These are phyloP conservation scores for Pachyseris speciosa DNA, from an alignment of 64 coral and sea anemone species.

Conservation along the genomic window DNA sequence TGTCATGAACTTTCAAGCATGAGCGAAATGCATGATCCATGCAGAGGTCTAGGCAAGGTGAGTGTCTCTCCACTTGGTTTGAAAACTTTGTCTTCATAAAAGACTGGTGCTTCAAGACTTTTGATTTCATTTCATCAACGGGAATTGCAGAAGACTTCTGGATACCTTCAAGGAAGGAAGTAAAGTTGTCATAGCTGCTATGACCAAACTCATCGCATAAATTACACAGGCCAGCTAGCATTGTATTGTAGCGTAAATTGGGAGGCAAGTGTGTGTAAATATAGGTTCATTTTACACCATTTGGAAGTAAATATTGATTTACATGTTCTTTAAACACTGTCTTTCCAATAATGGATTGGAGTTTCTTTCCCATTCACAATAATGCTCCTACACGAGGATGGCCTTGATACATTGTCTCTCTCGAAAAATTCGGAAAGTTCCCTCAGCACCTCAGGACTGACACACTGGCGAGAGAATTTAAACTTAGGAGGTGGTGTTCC, in stretches of 20 bases:
- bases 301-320: slow-evolving; percentile 26
- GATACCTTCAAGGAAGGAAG: background rate
- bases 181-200: background rate
- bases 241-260: background rate
- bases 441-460: slow-evolving; percentile 18
- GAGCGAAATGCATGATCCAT: background rate
- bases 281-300: slow-evolving; percentile 23
- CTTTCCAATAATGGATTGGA: background rate
- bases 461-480: background rate
- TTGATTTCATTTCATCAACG: too few relatives aligned
- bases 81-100: background rate
- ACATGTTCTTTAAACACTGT: slow-evolving; percentile 1
- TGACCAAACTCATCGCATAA: slow-evolving; percentile 4
- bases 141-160: too few relatives aligned
- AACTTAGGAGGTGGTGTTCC: background rate
- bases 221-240: background rate
- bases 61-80: background rate
- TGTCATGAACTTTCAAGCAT: background rate
- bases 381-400: slow-evolving; percentile 11
- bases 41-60: background rate
- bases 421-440: slow-evolving; percentile 42
- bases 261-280: slow-evolving; percentile 35
- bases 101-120: background rate
- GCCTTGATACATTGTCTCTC: too few relatives aligned
- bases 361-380: background rate